Evolutionary conservation across 2,888 invertebrate genomes (phyloP), one percentile per base, ranked within the genome.

Genomic region (Diachrysia chrysitis): DNA sequence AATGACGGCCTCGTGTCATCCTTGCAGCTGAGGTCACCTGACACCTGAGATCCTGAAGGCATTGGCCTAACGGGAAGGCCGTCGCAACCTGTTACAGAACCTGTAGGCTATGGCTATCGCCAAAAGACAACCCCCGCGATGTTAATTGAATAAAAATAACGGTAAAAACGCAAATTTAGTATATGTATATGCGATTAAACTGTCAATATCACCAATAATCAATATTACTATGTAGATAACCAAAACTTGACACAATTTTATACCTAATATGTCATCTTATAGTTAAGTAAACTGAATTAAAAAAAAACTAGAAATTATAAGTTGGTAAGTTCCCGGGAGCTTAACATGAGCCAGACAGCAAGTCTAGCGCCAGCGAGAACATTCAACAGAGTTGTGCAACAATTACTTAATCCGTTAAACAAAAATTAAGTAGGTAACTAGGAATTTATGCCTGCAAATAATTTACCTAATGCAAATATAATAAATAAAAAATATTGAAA

Each of bases 1-100:
- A 61, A 61, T 71, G 69, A 60, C 62, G 71, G 76, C 71, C 71
- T 72, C 73, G 66, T 57, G 86, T 69, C 83, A 82, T 84, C 85
- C 87, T 86, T 86, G 87, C 71, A 29, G 68, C 57, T 76, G 83
- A 87, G 87, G 83, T 84, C 85, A 76, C 69, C 54, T 71, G 90
- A 86, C 83, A 90, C 83, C 79, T 72, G 91, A 89, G 83, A 82
- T 83, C 85, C 81, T 73, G 84, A 78, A 86, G 87, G 85, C 87
- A 88, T 85, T 87, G 87, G 83, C 85, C 84, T 76, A 69, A 78
- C 73, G 67, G 71, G 79, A 83, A 85, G 85, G 84, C 73, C 82
- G 71, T 53, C 66, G 58, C 63, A 64, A 59, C 59, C 61, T 58
- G 57, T 29, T 46, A 23, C 3, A 29, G 42, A 35, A 54, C 17